Evolutionary conservation across 2,113 vertebrate genomes (phyloP).

Genomic region (Maccullochella peelii): DNA sequence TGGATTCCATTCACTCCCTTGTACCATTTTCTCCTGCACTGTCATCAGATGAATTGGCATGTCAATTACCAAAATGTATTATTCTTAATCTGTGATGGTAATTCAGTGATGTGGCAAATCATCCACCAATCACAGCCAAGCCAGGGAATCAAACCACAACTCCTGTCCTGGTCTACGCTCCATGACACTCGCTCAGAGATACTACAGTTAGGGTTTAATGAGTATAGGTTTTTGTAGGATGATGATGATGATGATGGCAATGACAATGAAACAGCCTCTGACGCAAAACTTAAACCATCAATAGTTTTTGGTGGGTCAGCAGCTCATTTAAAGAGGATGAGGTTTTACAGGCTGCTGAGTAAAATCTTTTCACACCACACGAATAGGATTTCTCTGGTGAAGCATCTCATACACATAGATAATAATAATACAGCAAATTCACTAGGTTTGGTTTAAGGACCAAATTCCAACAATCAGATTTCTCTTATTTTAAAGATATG

Average conservation of each 20-base stretch:
- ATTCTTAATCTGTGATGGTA: background rate
- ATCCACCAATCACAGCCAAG: background rate
- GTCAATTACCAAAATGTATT: constrained; percentile 8
- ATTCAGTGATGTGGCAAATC: background rate
- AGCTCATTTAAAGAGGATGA: constrained; percentile 1
- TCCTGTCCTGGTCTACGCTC: background rate
- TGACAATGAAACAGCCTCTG: background rate
- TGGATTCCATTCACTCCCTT: background rate
- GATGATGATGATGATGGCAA: background rate
- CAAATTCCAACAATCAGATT: background rate
- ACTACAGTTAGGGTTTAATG: background rate
- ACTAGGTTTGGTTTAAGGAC: background rate
- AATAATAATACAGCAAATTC: background rate
- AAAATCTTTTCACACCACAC: background rate
- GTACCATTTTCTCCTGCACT: background rate
- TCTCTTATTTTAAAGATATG: no score
- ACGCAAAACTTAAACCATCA: background rate
- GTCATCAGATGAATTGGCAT: background rate
- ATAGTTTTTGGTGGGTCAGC: background rate
- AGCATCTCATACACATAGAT: background rate
- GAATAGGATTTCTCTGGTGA: background rate
- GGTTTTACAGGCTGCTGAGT: background rate
- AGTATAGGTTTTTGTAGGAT: background rate
- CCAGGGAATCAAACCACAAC: background rate
- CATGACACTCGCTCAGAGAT: background rate